A percentile compares a stretch with the other conserved stretches of the same genome.
phyloP scores from a whole-genome alignment of 2,113 vertebrate genomes.

The mouse (Mus musculus) region DNA sequence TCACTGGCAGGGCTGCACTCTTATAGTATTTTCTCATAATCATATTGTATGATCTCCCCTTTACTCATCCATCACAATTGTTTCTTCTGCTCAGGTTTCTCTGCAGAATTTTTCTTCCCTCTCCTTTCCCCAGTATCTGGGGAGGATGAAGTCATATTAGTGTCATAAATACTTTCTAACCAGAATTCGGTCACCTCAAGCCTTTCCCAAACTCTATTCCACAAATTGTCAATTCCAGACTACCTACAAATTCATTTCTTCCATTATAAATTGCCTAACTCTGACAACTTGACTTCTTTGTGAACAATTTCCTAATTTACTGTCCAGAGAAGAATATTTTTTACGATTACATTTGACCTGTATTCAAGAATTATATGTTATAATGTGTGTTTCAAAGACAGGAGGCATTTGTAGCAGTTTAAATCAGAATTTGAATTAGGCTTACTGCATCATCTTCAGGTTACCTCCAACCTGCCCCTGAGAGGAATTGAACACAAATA shows the following conservation, averaged over 20 bases:
- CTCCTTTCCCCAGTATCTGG: not conserved
- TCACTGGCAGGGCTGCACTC: not conserved
- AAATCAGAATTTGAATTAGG: not conserved
- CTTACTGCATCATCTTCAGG: not conserved
- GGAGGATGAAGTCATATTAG: not conserved
- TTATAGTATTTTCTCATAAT: no score
- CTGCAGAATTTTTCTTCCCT: not conserved
- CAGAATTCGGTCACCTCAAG: not conserved
- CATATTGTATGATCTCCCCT: not conserved
- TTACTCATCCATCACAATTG: not conserved
- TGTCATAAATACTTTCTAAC: not conserved
- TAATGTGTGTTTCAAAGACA: not conserved
- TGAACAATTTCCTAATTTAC: not conserved
- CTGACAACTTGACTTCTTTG: not conserved
- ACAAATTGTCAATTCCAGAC: not conserved
- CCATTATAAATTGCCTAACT: not conserved
- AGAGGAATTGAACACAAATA: not conserved
- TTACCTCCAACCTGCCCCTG: not conserved
- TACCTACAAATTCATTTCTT: not conserved
- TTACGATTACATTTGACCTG: not conserved
- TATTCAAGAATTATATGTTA: not conserved
- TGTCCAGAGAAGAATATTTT: not conserved
- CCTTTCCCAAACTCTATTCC: not conserved
- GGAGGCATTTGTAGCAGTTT: not conserved
- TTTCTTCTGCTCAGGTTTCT: not conserved